A percentile compares a stretch with the other conserved stretches of the same genome.
Conservation (phyloP, 1,140 invertebrate genomes). For the Drosophila takahashii region DNA sequence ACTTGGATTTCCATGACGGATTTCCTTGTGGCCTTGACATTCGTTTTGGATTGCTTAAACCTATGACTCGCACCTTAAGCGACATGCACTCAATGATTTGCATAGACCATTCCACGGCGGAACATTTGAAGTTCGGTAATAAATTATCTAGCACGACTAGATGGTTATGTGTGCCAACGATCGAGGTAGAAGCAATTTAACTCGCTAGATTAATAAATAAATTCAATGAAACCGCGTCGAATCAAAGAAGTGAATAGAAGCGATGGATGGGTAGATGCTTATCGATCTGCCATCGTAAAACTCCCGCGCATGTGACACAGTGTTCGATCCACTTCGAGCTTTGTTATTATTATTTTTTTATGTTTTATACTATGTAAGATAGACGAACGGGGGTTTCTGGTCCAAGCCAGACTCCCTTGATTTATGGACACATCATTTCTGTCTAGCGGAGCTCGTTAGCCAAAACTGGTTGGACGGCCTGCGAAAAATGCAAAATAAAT, state of each 20-base stretch:
- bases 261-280: constrained; percentile 33
- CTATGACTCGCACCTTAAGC: constrained; percentile 39
- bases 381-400: background rate
- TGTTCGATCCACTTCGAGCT: constrained; percentile 25
- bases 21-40: constrained; percentile 45
- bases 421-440: constrained; percentile 30
- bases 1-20: constrained; percentile 28
- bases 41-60: constrained; percentile 11
- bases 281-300: constrained; percentile 15
- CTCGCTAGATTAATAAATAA: constrained; percentile 56
- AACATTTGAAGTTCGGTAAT: constrained; percentile 47
- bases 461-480: constrained; percentile 54
- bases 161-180: constrained; percentile 22
- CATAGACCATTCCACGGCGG: constrained; percentile 28
- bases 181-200: constrained; percentile 52
- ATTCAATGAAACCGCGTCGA: constrained; percentile 44
- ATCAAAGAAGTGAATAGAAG: constrained; percentile 16
- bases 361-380: background rate
- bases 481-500: constrained; percentile 44
- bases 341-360: background rate
- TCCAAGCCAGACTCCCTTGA: constrained; percentile 25
- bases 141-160: constrained; percentile 34
- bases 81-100: constrained; percentile 43
- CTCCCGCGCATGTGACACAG: constrained; percentile 19
- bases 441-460: constrained; percentile 48